Conservation (phyloP, 1,140 invertebrate species). For the Nebria ingens region DNA sequence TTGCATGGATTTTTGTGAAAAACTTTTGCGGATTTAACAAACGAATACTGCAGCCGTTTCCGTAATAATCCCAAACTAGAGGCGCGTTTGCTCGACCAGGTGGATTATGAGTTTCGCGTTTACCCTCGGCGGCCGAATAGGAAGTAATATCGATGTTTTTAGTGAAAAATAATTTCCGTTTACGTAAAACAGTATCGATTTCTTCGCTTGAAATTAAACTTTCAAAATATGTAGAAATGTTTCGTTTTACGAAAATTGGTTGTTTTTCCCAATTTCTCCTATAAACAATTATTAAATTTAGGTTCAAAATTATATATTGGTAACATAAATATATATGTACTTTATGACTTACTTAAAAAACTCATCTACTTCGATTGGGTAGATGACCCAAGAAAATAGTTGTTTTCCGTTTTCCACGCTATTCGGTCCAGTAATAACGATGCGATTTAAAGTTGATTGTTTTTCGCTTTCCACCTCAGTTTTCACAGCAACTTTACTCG, state of each 20-base stretch:
- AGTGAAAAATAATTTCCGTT: slow-evolving; percentile 65
- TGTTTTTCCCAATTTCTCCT: slow-evolving; percentile 66
- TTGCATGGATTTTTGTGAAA: slow-evolving; percentile 46
- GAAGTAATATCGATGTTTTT: slow-evolving; percentile 87
- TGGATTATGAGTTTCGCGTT: slow-evolving; percentile 80
- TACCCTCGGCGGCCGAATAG: slow-evolving; percentile 54
- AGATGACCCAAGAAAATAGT: slow-evolving; percentile 59
- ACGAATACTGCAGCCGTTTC: slow-evolving; percentile 82
- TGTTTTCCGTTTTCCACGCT: slow-evolving; percentile 46
- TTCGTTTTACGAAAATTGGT: slow-evolving; percentile 61
- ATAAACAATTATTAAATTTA: slow-evolving; percentile 23
- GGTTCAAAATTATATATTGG: slow-evolving; percentile 7
- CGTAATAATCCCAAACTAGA: slow-evolving; percentile 84
- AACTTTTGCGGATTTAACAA: slow-evolving; percentile 92
- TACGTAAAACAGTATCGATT: slow-evolving; percentile 67
- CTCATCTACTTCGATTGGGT: slow-evolving; percentile 47
- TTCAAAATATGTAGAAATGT: slow-evolving; percentile 55
- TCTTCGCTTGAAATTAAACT: slow-evolving; percentile 61
- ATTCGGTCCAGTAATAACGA: too few relatives aligned
- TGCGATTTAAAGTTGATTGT: too few relatives aligned
- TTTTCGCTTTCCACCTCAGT: too few relatives aligned
- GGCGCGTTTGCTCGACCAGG: slow-evolving; percentile 59
- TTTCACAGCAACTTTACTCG: too few relatives aligned
- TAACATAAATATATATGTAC: slow-evolving; percentile 12
- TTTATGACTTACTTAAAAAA: slow-evolving; percentile 48